phyloP scores from a whole-genome alignment of 1,140 invertebrate species.

The Telenomus remus region DNA sequence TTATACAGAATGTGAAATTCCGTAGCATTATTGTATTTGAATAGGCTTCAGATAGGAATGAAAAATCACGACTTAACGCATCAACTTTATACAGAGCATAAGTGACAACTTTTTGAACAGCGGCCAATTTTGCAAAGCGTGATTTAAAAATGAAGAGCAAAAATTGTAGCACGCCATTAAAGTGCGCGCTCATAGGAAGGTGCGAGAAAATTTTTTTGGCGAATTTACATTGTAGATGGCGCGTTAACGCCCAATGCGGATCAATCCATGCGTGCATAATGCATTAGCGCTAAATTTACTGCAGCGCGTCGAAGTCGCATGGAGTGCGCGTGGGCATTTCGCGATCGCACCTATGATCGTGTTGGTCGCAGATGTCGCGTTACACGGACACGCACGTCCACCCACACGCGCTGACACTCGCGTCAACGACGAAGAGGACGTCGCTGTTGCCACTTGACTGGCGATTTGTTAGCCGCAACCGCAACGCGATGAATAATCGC shows the following conservation, averaged over 20 bases:
- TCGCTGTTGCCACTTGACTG: slow-evolving; percentile 73
- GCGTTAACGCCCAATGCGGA: slow-evolving; percentile 63
- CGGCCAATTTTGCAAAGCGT: too few species aligned
- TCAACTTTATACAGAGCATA: too few species aligned
- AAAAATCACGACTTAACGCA: too few species aligned
- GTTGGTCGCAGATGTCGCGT: slow-evolving; percentile 32
- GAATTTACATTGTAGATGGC: slow-evolving; percentile 23
- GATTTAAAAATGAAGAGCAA: too few species aligned
- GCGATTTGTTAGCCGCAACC: slow-evolving; percentile 74
- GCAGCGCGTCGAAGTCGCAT: slow-evolving; percentile 14
- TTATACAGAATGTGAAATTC: too few species aligned
- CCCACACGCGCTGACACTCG: slow-evolving; percentile 25
- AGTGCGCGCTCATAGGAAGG: not conserved
- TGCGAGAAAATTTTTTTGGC: slow-evolving; percentile 32
- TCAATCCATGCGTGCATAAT: slow-evolving; percentile 70
- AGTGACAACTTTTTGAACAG: too few species aligned
- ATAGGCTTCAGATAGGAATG: too few species aligned
- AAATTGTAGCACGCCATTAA: too few species aligned
- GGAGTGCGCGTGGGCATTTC: slow-evolving; percentile 36
- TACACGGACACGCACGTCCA: slow-evolving; percentile 21
- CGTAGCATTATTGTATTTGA: too few species aligned
- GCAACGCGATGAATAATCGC: slow-evolving; percentile 73
- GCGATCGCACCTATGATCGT: slow-evolving; percentile 16
- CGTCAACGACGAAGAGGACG: slow-evolving; percentile 57
- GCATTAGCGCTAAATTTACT: slow-evolving; percentile 59